phyloP scores from a whole-genome alignment of 1,140 invertebrate species.

The Lineus longissimus region DNA sequence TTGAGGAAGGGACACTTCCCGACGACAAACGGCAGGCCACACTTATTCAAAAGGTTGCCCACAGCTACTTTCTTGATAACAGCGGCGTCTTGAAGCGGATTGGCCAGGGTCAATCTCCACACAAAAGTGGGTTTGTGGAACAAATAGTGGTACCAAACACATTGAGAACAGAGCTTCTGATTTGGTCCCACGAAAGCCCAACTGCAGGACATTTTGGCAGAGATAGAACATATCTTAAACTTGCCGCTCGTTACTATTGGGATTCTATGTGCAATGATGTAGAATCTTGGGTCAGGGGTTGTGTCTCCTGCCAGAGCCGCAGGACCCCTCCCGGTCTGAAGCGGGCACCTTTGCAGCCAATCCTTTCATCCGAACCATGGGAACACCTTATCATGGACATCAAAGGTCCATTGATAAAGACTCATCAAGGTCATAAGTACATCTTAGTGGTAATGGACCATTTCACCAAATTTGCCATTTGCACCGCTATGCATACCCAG shows the following conservation, averaged over 20 bases:
- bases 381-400: slow-evolving; percentile 19
- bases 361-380: slow-evolving; percentile 14
- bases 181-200: too few species aligned
- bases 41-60: too few species aligned
- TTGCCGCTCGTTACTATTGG: slow-evolving; percentile 17
- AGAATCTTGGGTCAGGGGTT: slow-evolving; percentile 9
- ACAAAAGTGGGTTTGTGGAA: too few species aligned
- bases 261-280: slow-evolving; percentile 15
- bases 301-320: slow-evolving; percentile 15
- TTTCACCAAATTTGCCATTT: slow-evolving; percentile 22
- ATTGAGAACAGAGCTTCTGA: too few species aligned
- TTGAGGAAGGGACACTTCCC: too few species aligned
- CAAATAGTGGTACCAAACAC: too few species aligned
- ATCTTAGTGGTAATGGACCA: slow-evolving; percentile 24
- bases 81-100: too few species aligned
- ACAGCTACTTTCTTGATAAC: too few species aligned
- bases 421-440: slow-evolving; percentile 13
- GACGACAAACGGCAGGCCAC: too few species aligned
- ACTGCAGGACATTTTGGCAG: background rate
- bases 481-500: slow-evolving; percentile 9
- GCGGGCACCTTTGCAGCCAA: slow-evolving; percentile 13
- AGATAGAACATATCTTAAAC: background rate
- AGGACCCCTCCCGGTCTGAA: background rate
- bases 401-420: background rate
- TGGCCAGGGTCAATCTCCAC: too few species aligned